Conservation (phyloP, 92 coral and sea anemone genomes). For the Parazoanthus darwini region DNA sequence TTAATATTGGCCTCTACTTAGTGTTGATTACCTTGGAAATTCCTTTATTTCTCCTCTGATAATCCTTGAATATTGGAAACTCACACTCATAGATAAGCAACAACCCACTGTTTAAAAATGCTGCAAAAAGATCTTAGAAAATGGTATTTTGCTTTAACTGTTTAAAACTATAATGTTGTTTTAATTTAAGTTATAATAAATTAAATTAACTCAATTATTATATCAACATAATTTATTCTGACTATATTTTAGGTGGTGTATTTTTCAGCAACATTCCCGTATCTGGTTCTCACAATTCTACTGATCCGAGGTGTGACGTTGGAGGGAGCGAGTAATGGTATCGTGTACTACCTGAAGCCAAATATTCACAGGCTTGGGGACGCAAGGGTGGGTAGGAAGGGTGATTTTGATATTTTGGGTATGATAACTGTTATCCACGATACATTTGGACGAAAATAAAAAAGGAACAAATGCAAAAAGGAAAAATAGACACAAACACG, state of each 20-base stretch:
- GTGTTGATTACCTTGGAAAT: no score
- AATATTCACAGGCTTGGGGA: constrained; percentile 50
- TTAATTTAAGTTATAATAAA: no score
- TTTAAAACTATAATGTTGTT: neutral
- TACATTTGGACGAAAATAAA: neutral
- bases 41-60: no score
- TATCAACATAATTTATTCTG: neutral
- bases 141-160: neutral
- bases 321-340: constrained; percentile 78
- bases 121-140: no score
- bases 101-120: no score
- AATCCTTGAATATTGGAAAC: no score
- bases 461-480: neutral
- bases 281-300: constrained; percentile 80
- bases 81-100: no score
- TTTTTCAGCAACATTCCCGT: constrained; percentile 92
- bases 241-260: constrained; percentile 73
- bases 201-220: neutral
- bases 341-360: constrained; percentile 74
- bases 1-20: no score
- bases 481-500: neutral
- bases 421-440: neutral
- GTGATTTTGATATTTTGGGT: neutral
- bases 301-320: constrained; percentile 91
- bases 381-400: constrained; percentile 52